Percentiles rank a stretch among this genome's conserved stretches.
Evolutionary conservation across 2,888 invertebrate species (phyloP).

Genomic region (Trachelus tabidus): DNA sequence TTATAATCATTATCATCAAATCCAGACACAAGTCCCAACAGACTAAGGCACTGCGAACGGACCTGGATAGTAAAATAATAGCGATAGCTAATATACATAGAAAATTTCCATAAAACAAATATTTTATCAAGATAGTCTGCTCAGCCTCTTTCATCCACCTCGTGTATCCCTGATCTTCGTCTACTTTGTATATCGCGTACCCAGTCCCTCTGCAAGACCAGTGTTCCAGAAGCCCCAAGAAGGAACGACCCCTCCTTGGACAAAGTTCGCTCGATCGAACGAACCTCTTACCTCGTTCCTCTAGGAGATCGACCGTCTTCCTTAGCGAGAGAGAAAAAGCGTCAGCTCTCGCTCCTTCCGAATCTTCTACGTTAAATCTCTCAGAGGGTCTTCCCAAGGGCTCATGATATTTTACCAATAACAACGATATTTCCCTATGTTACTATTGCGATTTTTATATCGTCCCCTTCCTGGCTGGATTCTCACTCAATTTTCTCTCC

Average conservation of each 20-base stretch:
- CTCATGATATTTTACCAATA: not conserved
- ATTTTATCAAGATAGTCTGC: slow-evolving; percentile 7
- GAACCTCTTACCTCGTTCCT: not conserved
- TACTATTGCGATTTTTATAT: not conserved
- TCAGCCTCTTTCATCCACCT: not conserved
- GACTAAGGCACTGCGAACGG: not conserved
- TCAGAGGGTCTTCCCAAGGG: not conserved
- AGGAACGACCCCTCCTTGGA: not conserved
- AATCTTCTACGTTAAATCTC: not conserved
- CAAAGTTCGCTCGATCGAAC: not conserved
- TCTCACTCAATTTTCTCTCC: not conserved
- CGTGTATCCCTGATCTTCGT: not conserved
- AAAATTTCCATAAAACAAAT: slow-evolving; percentile 15
- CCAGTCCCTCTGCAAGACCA: not conserved
- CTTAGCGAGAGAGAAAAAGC: not conserved
- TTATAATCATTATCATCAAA: not conserved
- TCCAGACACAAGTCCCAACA: not conserved
- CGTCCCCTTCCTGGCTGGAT: not conserved
- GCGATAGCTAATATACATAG: not conserved
- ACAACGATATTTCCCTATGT: not conserved
- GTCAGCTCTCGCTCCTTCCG: not conserved
- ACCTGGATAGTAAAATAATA: not conserved
- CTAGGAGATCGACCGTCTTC: not conserved
- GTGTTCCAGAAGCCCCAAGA: not conserved
- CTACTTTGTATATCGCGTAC: not conserved